Percentiles rank a stretch among this genome's conserved stretches.
phyloP scores from a whole-genome alignment of 2,888 invertebrate genomes.

The Hypena proboscidalis region DNA sequence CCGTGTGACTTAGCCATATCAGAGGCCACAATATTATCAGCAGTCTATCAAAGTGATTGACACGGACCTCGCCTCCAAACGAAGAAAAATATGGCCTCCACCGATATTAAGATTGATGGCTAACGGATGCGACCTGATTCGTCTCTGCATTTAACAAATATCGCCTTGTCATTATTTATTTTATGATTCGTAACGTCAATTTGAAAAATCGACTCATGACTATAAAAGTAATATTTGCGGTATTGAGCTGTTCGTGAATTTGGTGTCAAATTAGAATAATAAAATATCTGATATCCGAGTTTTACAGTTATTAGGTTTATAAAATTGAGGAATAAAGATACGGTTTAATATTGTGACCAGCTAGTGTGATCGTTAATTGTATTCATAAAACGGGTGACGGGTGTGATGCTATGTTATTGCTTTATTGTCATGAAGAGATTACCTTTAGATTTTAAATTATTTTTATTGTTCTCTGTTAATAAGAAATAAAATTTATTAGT shows the following conservation, averaged over 20 bases:
- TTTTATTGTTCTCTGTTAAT: no score
- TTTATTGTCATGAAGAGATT: no score
- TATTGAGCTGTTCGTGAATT: conserved; percentile 10
- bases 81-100: conserved; percentile 77
- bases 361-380: no score
- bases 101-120: conserved; percentile 79
- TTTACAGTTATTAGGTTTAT: no score
- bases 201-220: conserved; percentile 8
- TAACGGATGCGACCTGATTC: conserved; percentile 47
- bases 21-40: conserved; percentile 49
- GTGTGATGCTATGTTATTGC: no score
- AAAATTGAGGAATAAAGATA: no score
- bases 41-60: conserved; percentile 72
- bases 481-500: no score
- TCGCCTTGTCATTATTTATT: conserved; percentile 49
- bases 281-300: no score
- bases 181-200: conserved; percentile 24
- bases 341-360: no score
- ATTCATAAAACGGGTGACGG: no score
- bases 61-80: conserved; percentile 62
- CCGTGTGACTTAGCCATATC: conserved; percentile 24
- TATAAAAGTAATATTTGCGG: conserved; percentile 1
- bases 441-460: no score
- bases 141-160: conserved; percentile 53
- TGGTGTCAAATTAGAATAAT: background rate